Evolutionary conservation across 2,888 invertebrate genomes (phyloP).

Genomic region (Thera obeliscata): DNA sequence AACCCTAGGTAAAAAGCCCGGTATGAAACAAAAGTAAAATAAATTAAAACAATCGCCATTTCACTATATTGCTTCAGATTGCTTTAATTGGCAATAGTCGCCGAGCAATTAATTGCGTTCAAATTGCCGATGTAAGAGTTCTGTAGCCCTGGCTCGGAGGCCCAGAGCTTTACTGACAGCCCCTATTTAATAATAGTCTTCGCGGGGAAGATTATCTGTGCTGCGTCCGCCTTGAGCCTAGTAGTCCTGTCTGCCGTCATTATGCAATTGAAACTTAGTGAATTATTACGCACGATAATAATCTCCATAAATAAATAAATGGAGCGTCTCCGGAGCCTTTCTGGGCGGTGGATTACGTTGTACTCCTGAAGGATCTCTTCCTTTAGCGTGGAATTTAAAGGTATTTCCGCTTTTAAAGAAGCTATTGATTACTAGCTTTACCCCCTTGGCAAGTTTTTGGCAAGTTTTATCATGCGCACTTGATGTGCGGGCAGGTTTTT

Average conservation of each 20-base stretch:
- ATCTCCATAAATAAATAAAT: conserved; percentile 82
- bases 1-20: not conserved
- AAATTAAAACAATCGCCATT: not conserved
- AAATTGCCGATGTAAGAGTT: conserved; percentile 18
- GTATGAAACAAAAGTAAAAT: not conserved
- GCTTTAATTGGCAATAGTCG: conserved; percentile 11
- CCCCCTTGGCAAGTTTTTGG: too few species aligned
- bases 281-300: conserved; percentile 83
- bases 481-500: too few species aligned
- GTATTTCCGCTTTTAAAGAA: not conserved
- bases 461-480: too few species aligned
- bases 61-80: conserved; percentile 1
- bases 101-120: conserved; percentile 12
- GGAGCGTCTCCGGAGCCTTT: conserved; percentile 47
- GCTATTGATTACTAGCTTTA: not conserved
- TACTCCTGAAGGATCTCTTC: conserved; percentile 45
- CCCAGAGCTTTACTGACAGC: conserved; percentile 69
- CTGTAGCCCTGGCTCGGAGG: conserved; percentile 41
- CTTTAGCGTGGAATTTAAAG: conserved; percentile 33
- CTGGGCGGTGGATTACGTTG: conserved; percentile 61
- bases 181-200: conserved; percentile 79
- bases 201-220: conserved; percentile 73
- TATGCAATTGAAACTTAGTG: conserved; percentile 85
- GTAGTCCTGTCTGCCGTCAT: conserved; percentile 80
- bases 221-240: conserved; percentile 74